Conservation (phyloP, 2,797 vertebrate species). For the Limosa lapponica region DNA sequence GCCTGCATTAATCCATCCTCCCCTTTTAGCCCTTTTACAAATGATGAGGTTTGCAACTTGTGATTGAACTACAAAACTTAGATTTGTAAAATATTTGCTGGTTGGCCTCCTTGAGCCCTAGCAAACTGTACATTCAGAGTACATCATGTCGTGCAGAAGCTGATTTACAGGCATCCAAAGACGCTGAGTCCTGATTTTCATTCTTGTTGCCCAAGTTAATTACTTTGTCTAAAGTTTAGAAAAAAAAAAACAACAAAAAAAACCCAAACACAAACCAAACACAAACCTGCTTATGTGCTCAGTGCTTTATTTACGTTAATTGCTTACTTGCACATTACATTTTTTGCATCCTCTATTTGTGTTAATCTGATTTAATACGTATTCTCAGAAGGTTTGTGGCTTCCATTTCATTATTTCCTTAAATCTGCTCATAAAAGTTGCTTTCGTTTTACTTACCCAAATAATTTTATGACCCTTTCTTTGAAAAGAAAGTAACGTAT, state of each 20-base stretch:
- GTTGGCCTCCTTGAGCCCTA: neutral
- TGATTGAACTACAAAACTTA: neutral
- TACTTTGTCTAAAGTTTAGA: neutral
- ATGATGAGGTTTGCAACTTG: neutral
- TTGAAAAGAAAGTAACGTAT: neutral
- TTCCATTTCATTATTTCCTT: conserved; percentile 22
- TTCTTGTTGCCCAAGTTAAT: neutral
- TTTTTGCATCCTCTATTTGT: neutral
- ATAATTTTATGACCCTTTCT: neutral
- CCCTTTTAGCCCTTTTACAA: neutral
- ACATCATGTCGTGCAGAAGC: neutral
- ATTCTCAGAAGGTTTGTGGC: conserved; percentile 16
- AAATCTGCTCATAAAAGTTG: neutral
- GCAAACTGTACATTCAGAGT: neutral
- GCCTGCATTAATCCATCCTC: neutral
- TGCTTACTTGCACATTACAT: neutral
- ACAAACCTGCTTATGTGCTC: neutral
- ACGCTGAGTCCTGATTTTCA: neutral
- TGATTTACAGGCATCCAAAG: neutral
- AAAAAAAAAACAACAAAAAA: neutral
- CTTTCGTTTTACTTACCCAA: conserved; percentile 7
- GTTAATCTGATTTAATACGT: neutral
- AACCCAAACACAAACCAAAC: too few species aligned
- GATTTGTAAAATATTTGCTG: neutral
- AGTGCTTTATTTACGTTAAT: neutral